Evolutionary conservation across 64 coral and sea anemone genomes (phyloP), one percentile per base, ranked within the genome.

Genomic region (Astreopora myriophthalma): DNA sequence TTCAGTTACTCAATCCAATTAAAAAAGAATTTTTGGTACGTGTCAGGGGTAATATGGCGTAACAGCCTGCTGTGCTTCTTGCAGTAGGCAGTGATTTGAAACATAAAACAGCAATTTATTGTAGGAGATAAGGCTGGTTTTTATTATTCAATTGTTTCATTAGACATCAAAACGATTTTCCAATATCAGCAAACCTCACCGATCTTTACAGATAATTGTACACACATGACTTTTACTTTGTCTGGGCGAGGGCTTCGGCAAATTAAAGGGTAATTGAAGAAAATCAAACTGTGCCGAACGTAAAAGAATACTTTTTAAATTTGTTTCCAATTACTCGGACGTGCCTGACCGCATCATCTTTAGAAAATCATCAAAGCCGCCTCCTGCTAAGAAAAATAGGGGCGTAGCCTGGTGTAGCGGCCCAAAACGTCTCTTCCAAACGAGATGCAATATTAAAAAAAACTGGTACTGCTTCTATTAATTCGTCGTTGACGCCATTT

Each of bases 251-350:
- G 7, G 34, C 33, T 65, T 83, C 57, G 31, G 30, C 30, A 83
- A 64, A 83, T 83, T 35, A 83, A 64, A 83, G 55, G 33, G 65
- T 79, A 83, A 83, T 83, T 63, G 32, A 57, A 25, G 77, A 36
- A 61, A 81, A 81, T 62, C 20, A 55, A 51, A 61, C 13, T 2
- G 10, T 39, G 65, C 79, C 79, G 34, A 36, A 19, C 31, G 20
- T 64, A 35, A 83, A 80, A n/a, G 8, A 31, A 57, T 39, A 65
- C 32, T 38, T 36, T 78, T 20, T 32, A 40, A 83, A 65, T 40
- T 22, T 83, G 79, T 65, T 64, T 65, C 8, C 7, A 22, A 83
- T 66, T 39, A 83, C 33, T 38, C 14, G 13, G 19, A 73, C 70
- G 32, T 37, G 34, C 17, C 2, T 37, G 31, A 22, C 30, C 0